Base-by-base conservation (phyloP, 2,113 vertebrate species). In the Rissa tridactyla region DNA sequence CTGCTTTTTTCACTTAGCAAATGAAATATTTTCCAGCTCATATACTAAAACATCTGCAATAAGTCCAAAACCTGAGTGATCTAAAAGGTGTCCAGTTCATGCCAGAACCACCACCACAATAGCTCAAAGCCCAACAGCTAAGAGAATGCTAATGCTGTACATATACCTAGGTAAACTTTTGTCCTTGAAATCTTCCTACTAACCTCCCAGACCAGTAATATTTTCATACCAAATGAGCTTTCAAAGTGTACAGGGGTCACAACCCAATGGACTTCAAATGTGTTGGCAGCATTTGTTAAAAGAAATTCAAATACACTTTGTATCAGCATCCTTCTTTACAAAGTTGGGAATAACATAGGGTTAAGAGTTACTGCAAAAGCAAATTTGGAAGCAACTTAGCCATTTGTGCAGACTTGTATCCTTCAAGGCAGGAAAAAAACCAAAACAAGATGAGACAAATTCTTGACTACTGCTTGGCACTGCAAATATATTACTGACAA, bases 381-480 rank as follows among this genome's bases (percentile, higher is more conserved):
- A 52, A 78, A 72, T 77, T 75, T 88, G 84, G 89, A 95, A 95
- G 57, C 62, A n/a, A n/a, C 44, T 88, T 2, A 15, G 9, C 29
- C 49, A 60, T 57, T 83, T 95, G 84, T 85, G 85, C 62, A 95
- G 86, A 92, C 87, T 85, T 94, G 78, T 34, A 91, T 54, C 62
- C 71, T 76, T 77, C 54, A 82, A 77, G 72, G 42, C 70, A 94
- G 44, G 13, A 11, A 40, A 26, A 62, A 0, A 22, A 64, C 10
- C 32, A 82, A 83, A 83, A 82, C 82, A 93, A 92, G 71, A 93
- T 34, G 23, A 95, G 84, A 95, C 77, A 87, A 95, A 82, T 54
- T 95, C 84, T 62, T 44, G 75, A 77, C 95, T 97, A 80, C 92
- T 3, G 11, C 84, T 95, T 96, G 91, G 87, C 94, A 83, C 52